These are phyloP conservation scores for Nebria brevicollis DNA, from an alignment of 2,888 invertebrate species.

Conservation along the genomic window DNA sequence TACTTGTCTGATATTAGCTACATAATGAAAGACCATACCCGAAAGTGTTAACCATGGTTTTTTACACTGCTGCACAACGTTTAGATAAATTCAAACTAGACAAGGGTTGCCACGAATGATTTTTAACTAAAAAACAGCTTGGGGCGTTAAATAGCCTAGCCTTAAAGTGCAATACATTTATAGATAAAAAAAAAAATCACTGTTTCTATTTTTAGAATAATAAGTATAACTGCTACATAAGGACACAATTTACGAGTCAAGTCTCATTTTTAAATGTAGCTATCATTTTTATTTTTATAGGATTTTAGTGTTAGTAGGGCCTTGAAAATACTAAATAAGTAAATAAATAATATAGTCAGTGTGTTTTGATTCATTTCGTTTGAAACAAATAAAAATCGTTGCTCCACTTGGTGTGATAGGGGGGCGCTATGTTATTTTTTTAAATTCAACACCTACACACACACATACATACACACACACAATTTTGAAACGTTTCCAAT, in stretches of 20 bases:
- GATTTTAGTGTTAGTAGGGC: slow-evolving; percentile 47
- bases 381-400: slow-evolving; percentile 3
- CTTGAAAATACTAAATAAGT: slow-evolving; percentile 17
- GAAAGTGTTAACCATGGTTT: not conserved
- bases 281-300: slow-evolving; percentile 47
- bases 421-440: slow-evolving; percentile 43
- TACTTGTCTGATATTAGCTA: not conserved
- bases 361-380: not conserved
- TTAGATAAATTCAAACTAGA: not conserved
- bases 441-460: slow-evolving; percentile 14
- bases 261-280: slow-evolving; percentile 34
- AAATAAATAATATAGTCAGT: slow-evolving; percentile 11
- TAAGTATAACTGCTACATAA: slow-evolving; percentile 41
- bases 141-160: slow-evolving; percentile 51
- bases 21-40: not conserved
- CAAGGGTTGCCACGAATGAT: not conserved
- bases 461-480: not conserved
- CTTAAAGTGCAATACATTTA: slow-evolving; percentile 57
- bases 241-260: not conserved
- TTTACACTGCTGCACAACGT: not conserved
- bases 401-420: slow-evolving; percentile 4
- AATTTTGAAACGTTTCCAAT: slow-evolving; percentile 39
- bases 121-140: slow-evolving; percentile 2
- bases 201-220: slow-evolving; percentile 45
- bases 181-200: slow-evolving; percentile 33